Evolutionary conservation across 2,797 vertebrate genomes (phyloP).

Genomic region (Pagetopsis macropterus): DNA sequence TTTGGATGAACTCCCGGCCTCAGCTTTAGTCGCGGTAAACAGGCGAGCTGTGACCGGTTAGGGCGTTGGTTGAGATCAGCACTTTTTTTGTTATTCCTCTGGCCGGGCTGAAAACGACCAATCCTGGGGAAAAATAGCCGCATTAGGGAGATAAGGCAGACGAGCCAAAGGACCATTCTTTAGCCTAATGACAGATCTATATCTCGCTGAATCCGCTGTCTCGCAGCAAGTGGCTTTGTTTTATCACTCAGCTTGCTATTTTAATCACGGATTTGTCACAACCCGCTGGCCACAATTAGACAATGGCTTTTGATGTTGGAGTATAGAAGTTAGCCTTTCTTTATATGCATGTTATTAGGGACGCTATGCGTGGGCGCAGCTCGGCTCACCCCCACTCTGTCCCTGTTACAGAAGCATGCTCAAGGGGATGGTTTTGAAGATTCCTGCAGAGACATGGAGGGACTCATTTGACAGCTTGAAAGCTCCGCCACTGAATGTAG

Average conservation of each 20-base stretch:
- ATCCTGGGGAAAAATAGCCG: constrained; percentile 65
- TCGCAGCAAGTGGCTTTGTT: constrained; percentile 79
- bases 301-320: constrained; percentile 77
- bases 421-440: constrained; percentile 73
- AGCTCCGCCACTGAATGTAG: constrained; percentile 53
- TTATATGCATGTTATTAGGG: constrained; percentile 69
- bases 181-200: constrained; percentile 82
- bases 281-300: constrained; percentile 73
- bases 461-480: constrained; percentile 61
- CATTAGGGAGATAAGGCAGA: constrained; percentile 77
- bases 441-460: constrained; percentile 61
- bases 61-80: constrained; percentile 50
- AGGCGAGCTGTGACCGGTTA: constrained; percentile 56
- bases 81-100: constrained; percentile 32
- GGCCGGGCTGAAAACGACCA: constrained; percentile 47
- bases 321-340: constrained; percentile 58
- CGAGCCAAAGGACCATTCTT: constrained; percentile 77
- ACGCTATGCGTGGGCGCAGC: constrained; percentile 54
- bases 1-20: constrained; percentile 42
- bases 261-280: constrained; percentile 83
- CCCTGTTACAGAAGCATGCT: constrained; percentile 58
- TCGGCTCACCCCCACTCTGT: constrained; percentile 50
- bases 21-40: constrained; percentile 46
- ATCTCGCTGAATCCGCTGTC: constrained; percentile 73
- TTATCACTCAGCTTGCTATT: constrained; percentile 77